Evolutionary conservation across 2,113 vertebrate species (phyloP).

Genomic region (Ibidorhyncha struthersii): DNA sequence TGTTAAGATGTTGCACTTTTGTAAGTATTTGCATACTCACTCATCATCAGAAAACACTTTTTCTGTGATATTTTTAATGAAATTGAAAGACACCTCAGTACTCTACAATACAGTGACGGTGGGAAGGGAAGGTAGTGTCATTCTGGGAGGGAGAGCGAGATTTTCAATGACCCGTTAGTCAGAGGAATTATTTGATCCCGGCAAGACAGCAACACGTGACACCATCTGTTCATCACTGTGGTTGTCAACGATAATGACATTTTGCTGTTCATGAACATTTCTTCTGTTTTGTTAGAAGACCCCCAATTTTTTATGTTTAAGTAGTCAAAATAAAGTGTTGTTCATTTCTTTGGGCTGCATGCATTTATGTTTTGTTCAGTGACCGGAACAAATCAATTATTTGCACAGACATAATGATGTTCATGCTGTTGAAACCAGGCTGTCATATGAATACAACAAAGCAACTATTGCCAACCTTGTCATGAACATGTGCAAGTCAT

Average conservation of each 20-base stretch:
- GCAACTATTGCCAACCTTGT: background rate
- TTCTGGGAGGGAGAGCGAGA: background rate
- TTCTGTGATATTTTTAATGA: background rate
- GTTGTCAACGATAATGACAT: background rate
- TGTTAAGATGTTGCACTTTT: background rate
- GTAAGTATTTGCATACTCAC: background rate
- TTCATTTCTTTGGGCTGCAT: background rate
- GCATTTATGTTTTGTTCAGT: background rate
- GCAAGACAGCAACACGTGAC: background rate
- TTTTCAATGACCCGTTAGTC: background rate
- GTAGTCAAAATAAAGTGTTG: background rate
- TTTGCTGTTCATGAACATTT: background rate
- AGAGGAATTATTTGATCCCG: background rate
- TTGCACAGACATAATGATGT: background rate
- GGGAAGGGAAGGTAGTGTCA: background rate
- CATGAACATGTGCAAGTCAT: fast-evolving
- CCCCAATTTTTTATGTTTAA: fast-evolving
- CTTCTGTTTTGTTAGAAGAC: background rate
- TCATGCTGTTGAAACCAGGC: background rate
- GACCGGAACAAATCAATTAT: background rate
- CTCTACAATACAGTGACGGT: fast-evolving
- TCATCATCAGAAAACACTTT: background rate
- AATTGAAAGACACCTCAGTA: background rate
- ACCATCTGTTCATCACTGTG: constrained; percentile 1
- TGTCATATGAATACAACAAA: background rate